Conservation (phyloP, 1,140 invertebrate genomes). For the Mycetomoellerius zeteki region DNA sequence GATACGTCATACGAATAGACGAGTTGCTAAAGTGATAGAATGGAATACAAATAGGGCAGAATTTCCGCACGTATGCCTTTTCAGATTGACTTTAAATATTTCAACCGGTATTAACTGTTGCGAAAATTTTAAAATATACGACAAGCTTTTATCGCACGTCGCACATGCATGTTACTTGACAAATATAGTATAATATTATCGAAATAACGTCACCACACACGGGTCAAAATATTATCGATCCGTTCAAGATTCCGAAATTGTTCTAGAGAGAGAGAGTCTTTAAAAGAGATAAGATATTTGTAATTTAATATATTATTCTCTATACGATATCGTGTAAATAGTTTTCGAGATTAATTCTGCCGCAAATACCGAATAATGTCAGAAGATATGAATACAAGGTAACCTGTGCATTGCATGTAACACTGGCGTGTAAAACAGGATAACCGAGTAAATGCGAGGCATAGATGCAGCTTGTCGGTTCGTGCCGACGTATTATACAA, state of each 20-base stretch:
- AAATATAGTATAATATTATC: neutral
- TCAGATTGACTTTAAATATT: slow-evolving; percentile 16
- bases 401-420: slow-evolving; percentile 19
- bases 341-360: neutral
- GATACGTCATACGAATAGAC: neutral
- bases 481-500: slow-evolving; percentile 44
- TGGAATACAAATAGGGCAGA: neutral
- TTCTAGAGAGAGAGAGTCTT: no score
- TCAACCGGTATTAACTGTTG: slow-evolving; percentile 9
- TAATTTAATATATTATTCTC: neutral
- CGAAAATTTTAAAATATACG: slow-evolving; percentile 7
- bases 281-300: neutral
- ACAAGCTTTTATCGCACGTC: neutral
- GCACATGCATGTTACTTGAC: neutral
- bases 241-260: neutral
- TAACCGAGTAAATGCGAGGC: slow-evolving; percentile 32
- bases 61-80: neutral
- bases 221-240: neutral
- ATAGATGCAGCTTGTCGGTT: slow-evolving; percentile 39
- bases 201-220: neutral
- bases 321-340: slow-evolving; percentile 18
- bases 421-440: slow-evolving; percentile 43
- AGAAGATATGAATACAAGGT: slow-evolving; percentile 33
- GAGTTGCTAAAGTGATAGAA: neutral
- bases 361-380: slow-evolving; percentile 34